phyloP scores from a whole-genome alignment of 2,888 invertebrate species.

The Amblyjoppa proteus region DNA sequence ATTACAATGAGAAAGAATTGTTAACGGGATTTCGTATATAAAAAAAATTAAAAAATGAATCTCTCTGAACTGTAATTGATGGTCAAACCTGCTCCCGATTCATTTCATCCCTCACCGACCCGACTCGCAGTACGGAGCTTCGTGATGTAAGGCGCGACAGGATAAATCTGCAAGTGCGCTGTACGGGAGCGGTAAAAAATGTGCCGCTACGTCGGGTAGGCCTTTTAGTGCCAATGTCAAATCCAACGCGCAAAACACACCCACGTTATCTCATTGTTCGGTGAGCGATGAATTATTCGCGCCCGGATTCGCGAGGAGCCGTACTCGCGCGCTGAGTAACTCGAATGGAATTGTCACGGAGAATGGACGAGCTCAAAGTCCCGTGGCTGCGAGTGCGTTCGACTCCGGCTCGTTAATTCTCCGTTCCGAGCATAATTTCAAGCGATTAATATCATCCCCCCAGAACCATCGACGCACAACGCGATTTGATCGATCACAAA shows the following conservation, averaged over 20 bases:
- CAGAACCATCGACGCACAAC: slow-evolving; percentile 17
- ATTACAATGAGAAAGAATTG: not conserved
- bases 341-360: slow-evolving; percentile 76
- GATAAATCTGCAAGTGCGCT: slow-evolving; percentile 40
- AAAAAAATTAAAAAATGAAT: not conserved
- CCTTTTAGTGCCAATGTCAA: slow-evolving; percentile 78
- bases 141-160: not conserved
- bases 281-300: slow-evolving; percentile 70
- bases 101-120: not conserved
- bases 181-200: slow-evolving; percentile 52
- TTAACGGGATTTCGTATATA: not conserved
- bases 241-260: slow-evolving; percentile 75
- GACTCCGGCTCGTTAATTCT: slow-evolving; percentile 54
- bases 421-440: slow-evolving; percentile 51
- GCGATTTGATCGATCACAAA: slow-evolving; percentile 35
- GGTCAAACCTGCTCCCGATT: not conserved
- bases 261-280: slow-evolving; percentile 74
- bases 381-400: slow-evolving; percentile 40
- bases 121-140: not conserved
- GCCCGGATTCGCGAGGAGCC: slow-evolving; percentile 56
- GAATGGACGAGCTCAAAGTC: slow-evolving; percentile 56
- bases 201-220: slow-evolving; percentile 39
- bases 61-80: not conserved
- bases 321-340: slow-evolving; percentile 72
- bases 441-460: slow-evolving; percentile 49